Evolutionary conservation across 64 coral and sea anemone genomes (phyloP).

Genomic region (Pocillopora verrucosa): DNA sequence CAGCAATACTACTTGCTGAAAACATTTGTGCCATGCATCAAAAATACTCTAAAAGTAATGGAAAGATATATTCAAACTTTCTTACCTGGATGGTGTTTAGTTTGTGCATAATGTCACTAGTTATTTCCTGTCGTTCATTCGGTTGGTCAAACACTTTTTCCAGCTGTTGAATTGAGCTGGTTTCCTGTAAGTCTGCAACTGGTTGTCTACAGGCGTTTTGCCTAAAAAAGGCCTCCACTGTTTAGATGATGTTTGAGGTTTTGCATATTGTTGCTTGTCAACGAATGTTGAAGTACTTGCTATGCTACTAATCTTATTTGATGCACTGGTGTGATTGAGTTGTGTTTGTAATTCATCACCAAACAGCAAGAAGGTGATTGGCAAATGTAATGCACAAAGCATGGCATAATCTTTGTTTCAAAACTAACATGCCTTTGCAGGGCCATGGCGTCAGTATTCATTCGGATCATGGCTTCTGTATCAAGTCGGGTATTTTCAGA

Average conservation of each 20-base stretch:
- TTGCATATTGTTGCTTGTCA: not conserved
- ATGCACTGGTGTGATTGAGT: constrained; percentile 18
- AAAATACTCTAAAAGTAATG: constrained; percentile 26
- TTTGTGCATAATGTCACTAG: not conserved
- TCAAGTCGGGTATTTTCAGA: constrained; percentile 1
- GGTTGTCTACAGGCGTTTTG: not conserved
- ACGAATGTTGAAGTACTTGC: not conserved
- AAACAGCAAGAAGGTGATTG: not conserved
- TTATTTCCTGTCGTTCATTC: not conserved
- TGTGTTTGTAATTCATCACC: constrained; percentile 14
- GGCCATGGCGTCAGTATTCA: constrained; percentile 24
- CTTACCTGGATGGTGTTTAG: not conserved
- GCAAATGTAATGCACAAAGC: not conserved
- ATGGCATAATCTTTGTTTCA: not conserved
- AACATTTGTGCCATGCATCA: constrained; percentile 18
- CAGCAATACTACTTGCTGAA: constrained; percentile 34
- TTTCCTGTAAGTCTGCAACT: not conserved
- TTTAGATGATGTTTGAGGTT: no score
- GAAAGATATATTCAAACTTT: not conserved
- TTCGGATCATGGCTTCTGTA: constrained; percentile 35
- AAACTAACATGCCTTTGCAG: constrained; percentile 21
- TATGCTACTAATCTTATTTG: not conserved
- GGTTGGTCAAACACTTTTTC: not conserved
- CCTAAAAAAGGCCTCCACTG: constrained; percentile 9
- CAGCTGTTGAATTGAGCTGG: not conserved